phyloP scores from a whole-genome alignment of 2,797 vertebrate genomes.

The Distichodus sexfasciatus region DNA sequence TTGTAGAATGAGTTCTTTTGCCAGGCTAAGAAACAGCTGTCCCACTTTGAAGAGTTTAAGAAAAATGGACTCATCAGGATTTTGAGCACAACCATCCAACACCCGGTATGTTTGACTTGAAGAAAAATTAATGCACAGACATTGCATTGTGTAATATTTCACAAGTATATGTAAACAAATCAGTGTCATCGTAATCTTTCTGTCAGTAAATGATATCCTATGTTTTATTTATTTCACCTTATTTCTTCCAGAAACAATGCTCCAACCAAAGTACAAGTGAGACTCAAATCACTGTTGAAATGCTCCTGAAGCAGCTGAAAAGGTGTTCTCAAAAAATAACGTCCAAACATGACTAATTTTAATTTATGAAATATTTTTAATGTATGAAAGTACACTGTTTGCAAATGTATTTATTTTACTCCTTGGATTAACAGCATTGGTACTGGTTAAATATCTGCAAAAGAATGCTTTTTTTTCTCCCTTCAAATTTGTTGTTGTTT shows the following conservation, averaged over 20 bases:
- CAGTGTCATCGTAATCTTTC: neutral
- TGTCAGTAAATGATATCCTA: neutral
- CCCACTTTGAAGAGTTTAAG: fast-evolving
- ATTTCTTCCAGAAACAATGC: conserved; percentile 19
- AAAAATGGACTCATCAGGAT: neutral
- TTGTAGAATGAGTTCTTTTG: conserved; percentile 67
- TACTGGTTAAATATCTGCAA: neutral
- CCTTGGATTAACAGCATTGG: neutral
- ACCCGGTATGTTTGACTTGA: conserved; percentile 11
- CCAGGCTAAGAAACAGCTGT: conserved; percentile 44
- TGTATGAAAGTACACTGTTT: conserved; percentile 24
- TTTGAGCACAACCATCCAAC: neutral
- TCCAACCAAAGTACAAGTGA: neutral
- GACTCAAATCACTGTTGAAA: neutral
- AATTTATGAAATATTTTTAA: neutral
- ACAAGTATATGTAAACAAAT: no score
- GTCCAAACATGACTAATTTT: neutral
- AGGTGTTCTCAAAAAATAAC: neutral
- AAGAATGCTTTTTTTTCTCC: neutral
- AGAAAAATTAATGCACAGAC: no score
- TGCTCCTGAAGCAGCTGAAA: fast-evolving
- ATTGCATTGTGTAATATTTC: no score
- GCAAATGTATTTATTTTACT: conserved; percentile 43
- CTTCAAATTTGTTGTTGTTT: no score
- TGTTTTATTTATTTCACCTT: neutral